Conservation (phyloP, 2,888 invertebrate genomes). For the Scaptodrosophila latifasciaeformis region DNA sequence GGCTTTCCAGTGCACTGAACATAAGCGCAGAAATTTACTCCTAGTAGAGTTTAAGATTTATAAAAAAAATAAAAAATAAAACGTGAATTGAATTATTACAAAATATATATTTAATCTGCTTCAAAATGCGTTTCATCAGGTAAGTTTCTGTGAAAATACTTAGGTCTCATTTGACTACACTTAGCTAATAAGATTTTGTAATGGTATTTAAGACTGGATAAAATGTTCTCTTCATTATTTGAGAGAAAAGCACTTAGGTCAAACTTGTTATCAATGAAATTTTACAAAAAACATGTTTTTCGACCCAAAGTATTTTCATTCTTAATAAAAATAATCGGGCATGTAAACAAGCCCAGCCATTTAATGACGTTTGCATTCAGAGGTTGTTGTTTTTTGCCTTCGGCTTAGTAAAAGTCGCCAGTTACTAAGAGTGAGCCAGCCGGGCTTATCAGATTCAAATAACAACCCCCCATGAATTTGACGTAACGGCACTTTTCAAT, state of each 20-base stretch:
- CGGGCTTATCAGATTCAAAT: slow-evolving; percentile 42
- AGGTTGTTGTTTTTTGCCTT: slow-evolving; percentile 26
- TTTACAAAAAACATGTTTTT: slow-evolving; percentile 65
- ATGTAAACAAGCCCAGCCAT: slow-evolving; percentile 21
- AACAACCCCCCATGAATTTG: slow-evolving; percentile 38
- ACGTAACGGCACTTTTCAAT: slow-evolving; percentile 44
- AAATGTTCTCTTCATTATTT: neutral
- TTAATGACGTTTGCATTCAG: slow-evolving; percentile 38
- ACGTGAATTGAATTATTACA: no score
- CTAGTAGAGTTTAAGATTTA: no score
- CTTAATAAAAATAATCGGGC: slow-evolving; percentile 13
- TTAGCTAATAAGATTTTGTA: neutral
- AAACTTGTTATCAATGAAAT: slow-evolving; percentile 41
- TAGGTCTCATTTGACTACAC: neutral
- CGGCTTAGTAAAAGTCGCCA: slow-evolving; percentile 19
- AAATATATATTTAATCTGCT: neutral
- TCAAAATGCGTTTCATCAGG: slow-evolving; percentile 63
- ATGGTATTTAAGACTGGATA: neutral
- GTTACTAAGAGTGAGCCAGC: slow-evolving; percentile 39
- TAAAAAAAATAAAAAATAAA: no score
- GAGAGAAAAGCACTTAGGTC: neutral
- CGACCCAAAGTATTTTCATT: slow-evolving; percentile 34
- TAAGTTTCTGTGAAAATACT: slow-evolving; percentile 24
- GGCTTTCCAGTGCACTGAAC: no score
- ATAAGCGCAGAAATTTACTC: no score